Percentiles rank a stretch among this genome's conserved stretches.
These are phyloP conservation scores for Leptopilina syphax DNA, from an alignment of 2,888 invertebrate species.

Conservation along the genomic window DNA sequence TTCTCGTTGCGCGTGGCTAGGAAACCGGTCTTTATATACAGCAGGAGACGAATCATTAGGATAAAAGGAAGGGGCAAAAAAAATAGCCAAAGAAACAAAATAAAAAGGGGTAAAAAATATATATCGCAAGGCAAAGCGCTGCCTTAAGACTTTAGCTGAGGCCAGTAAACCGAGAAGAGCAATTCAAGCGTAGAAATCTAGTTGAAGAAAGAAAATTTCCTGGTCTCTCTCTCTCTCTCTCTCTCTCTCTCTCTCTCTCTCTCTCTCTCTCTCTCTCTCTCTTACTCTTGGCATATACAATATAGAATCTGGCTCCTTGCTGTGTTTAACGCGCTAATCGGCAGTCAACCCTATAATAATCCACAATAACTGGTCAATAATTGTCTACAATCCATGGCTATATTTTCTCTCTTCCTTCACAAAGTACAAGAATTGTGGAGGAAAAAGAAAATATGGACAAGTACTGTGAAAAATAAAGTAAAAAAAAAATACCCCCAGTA, in stretches of 20 bases:
- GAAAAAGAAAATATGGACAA: not conserved
- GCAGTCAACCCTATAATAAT: conserved; percentile 27
- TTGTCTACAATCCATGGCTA: conserved; percentile 1
- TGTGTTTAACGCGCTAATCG: conserved; percentile 15
- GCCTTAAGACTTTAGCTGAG: conserved; percentile 24
- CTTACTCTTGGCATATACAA: too few relatives aligned
- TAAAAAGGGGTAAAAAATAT: not conserved
- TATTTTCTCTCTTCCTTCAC: conserved; percentile 2
- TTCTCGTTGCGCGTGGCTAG: conserved; percentile 68
- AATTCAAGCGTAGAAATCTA: conserved; percentile 38
- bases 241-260: too few relatives aligned
- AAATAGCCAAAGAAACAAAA: not conserved
- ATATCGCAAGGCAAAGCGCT: not conserved
- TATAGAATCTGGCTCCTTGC: conserved; percentile 1
- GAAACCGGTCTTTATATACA: conserved; percentile 43
- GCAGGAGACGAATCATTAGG: conserved; percentile 25
- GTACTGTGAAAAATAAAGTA: not conserved
- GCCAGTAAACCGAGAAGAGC: conserved; percentile 18
- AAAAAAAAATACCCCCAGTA: not conserved
- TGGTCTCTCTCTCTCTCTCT: not conserved
- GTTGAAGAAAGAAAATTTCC: conserved; percentile 31
- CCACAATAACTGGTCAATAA: conserved; percentile 16
- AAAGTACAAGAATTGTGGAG: too few relatives aligned
- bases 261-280: too few relatives aligned
- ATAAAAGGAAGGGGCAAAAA: not conserved